These are phyloP conservation scores for Cerceris rybyensis DNA, from an alignment of 2,888 invertebrate genomes.

Conservation along the genomic window DNA sequence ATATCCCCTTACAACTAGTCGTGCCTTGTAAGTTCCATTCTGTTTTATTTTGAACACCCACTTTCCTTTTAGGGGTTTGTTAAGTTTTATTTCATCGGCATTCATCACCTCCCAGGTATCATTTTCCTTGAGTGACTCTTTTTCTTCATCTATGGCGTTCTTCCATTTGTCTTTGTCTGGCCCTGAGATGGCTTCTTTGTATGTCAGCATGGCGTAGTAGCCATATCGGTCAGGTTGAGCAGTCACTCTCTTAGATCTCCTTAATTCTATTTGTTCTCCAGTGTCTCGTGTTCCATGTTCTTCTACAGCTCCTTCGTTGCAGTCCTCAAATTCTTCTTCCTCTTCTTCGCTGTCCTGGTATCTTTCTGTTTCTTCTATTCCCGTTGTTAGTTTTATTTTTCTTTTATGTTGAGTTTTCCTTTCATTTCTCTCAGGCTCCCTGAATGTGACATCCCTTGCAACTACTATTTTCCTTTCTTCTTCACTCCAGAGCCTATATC, in stretches of 20 bases:
- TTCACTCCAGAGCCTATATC: conserved; percentile 61
- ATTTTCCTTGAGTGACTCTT: conserved; percentile 29
- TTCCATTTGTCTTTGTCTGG: conserved; percentile 25
- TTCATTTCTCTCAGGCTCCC: neutral
- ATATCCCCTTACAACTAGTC: conserved; percentile 8
- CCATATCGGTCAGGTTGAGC: neutral
- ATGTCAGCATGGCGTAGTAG: conserved; percentile 21
- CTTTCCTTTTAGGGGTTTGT: conserved; percentile 47
- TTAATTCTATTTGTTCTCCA: neutral
- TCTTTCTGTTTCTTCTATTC: neutral
- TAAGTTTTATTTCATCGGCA: conserved; percentile 33
- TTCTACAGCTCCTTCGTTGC: neutral
- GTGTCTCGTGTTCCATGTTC: neutral
- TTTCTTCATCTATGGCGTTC: conserved; percentile 19
- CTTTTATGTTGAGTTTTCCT: neutral
- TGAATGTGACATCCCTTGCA: conserved; percentile 42
- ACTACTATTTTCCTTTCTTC: conserved; percentile 47
- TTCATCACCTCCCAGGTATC: conserved; percentile 51
- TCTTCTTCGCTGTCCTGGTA: neutral
- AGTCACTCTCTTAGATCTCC: conserved; percentile 8
- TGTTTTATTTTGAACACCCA: conserved; percentile 63
- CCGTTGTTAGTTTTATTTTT: neutral
- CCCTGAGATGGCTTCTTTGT: conserved; percentile 23
- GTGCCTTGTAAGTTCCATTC: conserved; percentile 30
- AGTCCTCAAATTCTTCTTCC: neutral